A percentile compares a stretch with the other conserved stretches of the same genome.
Evolutionary conservation across 1,140 invertebrate genomes (phyloP).

Genomic region (Lutraria rhynchaena): DNA sequence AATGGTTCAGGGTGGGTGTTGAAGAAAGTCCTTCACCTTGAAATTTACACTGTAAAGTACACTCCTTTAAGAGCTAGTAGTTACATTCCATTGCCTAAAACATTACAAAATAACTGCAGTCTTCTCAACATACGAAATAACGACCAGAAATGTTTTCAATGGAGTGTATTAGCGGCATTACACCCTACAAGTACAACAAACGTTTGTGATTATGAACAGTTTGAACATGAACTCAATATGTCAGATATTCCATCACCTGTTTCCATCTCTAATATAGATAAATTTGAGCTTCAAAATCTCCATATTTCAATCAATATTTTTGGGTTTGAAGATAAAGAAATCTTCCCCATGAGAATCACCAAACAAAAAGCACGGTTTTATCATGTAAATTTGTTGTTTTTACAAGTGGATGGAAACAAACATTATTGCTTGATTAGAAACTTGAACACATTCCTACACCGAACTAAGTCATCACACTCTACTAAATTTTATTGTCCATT

Average conservation of each 20-base stretch:
- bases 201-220: slow-evolving; percentile 16
- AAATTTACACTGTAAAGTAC: slow-evolving; percentile 26
- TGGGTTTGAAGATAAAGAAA: slow-evolving; percentile 49
- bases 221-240: slow-evolving; percentile 39
- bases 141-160: slow-evolving; percentile 51
- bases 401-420: slow-evolving; percentile 5
- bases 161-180: slow-evolving; percentile 31
- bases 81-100: slow-evolving; percentile 37
- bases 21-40: slow-evolving; percentile 27
- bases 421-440: slow-evolving; percentile 40
- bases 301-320: slow-evolving; percentile 57
- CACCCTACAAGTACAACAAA: background rate
- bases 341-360: slow-evolving; percentile 47
- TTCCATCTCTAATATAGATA: slow-evolving; percentile 25
- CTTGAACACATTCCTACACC: slow-evolving; percentile 20
- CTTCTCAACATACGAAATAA: slow-evolving; percentile 43
- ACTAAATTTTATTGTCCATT: slow-evolving; percentile 40
- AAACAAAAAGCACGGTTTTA: slow-evolving; percentile 2
- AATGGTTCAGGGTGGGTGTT: too few relatives aligned
- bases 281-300: slow-evolving; percentile 53
- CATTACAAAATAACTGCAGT: background rate
- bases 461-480: background rate
- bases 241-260: slow-evolving; percentile 40
- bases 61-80: slow-evolving; percentile 25
- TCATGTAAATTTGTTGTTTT: slow-evolving; percentile 28